Base-by-base conservation (phyloP, 2,888 invertebrate genomes). In the Luffia ferchaultella region DNA sequence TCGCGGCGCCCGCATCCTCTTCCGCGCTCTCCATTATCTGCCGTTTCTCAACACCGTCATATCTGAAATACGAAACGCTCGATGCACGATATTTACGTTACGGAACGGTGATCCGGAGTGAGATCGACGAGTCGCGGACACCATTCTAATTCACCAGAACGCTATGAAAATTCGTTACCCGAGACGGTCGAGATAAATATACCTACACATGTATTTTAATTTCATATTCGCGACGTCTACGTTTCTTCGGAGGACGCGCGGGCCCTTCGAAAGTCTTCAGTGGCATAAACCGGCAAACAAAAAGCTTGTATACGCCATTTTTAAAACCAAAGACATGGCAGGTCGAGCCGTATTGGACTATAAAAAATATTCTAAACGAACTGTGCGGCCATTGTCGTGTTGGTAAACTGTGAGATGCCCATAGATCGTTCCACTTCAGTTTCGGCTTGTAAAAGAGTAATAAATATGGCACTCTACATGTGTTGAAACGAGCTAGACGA, bases 261-360 rank as follows among this genome's bases (percentile, higher is more conserved):
- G 70, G 73, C 73, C 72, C 69, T 73, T 68, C 68, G 67, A 75
- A 76, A 76, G 71, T 71, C 70, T 77, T 84, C 75, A 83, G 75
- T 73, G 76, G 73, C 76, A 72, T 80, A 82, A 77, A 83, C 85
- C 85, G 85, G 85, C 85, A 82, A 85, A 85, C 85, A 85, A 85
- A 85, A 85, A 85, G 85, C 84, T 85, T 85, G 84, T 85, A 84
- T 85, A 85, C 85, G 85, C 86, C 86, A 86, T 86, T 85, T 85
- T 85, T 84, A 84, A 85, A 85, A 84, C 82, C 83, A 78, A 82
- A 84, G 84, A 84, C 84, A 83, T 80, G 82, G 80, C 82, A 82
- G 80, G 77, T 76, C 73, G 74, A 68, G 73, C 72, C 75, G 75
- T 77, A 75, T 69, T 73, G 71, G 77, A 82, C 82, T 79, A 82